Percentiles rank a stretch among this genome's conserved stretches.
These are phyloP conservation scores for Chlamydotis undulata DNA, from an alignment of 2,113 vertebrate species.

Conservation along the genomic window DNA sequence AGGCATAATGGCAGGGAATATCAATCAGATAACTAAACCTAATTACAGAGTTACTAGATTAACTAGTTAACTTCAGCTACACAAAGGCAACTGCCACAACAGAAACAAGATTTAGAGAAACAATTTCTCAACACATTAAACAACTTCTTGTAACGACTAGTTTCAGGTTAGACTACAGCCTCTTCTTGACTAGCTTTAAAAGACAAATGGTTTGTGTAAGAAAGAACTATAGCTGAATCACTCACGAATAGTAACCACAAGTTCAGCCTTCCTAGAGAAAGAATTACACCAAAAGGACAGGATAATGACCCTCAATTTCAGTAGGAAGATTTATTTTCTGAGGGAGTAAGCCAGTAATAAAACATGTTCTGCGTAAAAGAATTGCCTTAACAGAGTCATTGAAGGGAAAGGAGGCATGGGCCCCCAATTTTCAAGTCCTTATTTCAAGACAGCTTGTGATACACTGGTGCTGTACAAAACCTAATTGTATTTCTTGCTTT, in stretches of 20 bases:
- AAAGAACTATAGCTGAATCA: neutral
- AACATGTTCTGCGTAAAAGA: neutral
- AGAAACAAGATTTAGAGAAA: neutral
- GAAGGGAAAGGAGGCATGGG: neutral
- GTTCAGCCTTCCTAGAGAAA: neutral
- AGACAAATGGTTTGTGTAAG: neutral
- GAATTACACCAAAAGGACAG: neutral
- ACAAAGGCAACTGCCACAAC: neutral
- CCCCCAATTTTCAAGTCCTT: neutral
- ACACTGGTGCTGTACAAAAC: neutral
- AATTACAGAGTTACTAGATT: constrained; percentile 10
- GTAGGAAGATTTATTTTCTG: neutral
- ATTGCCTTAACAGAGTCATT: neutral
- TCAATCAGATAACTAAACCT: constrained; percentile 33
- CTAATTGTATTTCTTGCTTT: neutral
- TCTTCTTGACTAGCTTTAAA: neutral
- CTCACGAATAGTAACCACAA: neutral
- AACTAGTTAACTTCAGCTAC: neutral
- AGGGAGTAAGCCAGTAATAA: neutral
- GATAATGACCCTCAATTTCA: neutral
- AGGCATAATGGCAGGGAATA: constrained; percentile 16
- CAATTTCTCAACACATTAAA: neutral
- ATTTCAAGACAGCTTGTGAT: neutral
- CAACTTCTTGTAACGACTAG: neutral
- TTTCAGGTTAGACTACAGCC: neutral